These are phyloP conservation scores for Diaprepes abbreviatus DNA, from an alignment of 2,888 invertebrate genomes.

Conservation along the genomic window DNA sequence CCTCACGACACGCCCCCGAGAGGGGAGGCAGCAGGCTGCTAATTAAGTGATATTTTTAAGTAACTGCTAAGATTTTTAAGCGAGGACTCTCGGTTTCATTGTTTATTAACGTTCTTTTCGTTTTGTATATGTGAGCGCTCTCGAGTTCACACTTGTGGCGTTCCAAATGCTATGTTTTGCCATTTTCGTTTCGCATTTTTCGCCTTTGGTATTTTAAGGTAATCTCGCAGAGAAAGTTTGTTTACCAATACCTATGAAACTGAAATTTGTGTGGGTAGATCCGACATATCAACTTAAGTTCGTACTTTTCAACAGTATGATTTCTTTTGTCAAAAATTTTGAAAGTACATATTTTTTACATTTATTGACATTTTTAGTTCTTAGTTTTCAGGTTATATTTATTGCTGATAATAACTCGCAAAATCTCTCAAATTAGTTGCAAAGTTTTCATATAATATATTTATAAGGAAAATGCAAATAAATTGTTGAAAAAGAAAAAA, in stretches of 20 bases:
- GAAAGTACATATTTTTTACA: no score
- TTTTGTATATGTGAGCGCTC: constrained; percentile 37
- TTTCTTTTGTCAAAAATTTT: no score
- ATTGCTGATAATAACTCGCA: no score
- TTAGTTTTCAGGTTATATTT: no score
- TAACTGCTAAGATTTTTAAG: constrained; percentile 68
- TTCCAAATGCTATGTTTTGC: constrained; percentile 9
- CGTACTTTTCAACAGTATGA: no score
- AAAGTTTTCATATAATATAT: no score
- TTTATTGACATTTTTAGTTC: no score
- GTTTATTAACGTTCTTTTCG: constrained; percentile 50
- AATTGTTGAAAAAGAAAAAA: no score
- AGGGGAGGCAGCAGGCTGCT: constrained; percentile 60
- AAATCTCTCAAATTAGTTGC: no score
- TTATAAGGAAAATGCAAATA: no score
- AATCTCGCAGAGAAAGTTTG: not conserved
- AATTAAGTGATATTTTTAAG: constrained; percentile 68
- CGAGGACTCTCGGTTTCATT: constrained; percentile 60
- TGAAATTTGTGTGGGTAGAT: not conserved
- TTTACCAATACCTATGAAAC: constrained; percentile 1
- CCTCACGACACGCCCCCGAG: constrained; percentile 62
- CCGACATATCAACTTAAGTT: no score
- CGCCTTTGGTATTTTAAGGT: constrained; percentile 1
- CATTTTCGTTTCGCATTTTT: constrained; percentile 15
- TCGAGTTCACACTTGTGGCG: constrained; percentile 37